phyloP scores from a whole-genome alignment of 1,140 invertebrate genomes.

The Drosophila tani region DNA sequence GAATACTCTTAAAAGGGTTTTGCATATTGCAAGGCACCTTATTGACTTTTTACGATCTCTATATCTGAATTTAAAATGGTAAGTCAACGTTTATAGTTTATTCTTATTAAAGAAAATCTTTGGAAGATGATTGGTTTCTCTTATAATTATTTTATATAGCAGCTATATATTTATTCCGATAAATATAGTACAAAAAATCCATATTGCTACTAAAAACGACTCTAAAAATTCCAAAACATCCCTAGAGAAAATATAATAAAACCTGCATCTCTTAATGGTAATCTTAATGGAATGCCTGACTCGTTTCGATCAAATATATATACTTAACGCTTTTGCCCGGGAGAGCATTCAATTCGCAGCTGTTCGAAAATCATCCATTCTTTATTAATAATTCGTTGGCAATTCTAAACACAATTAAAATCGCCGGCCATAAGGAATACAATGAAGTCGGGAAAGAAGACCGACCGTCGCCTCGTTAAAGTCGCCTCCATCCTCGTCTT shows the following conservation, averaged over 20 bases:
- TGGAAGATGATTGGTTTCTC: too few relatives aligned
- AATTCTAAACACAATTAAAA: conserved; percentile 76
- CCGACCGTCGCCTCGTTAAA: conserved; percentile 70
- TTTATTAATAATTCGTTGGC: conserved; percentile 49
- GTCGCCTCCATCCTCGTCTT: conserved; percentile 30
- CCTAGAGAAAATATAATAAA: too few relatives aligned
- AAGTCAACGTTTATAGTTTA: too few relatives aligned
- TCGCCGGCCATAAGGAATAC: conserved; percentile 51
- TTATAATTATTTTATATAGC: too few relatives aligned
- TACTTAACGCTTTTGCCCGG: too few relatives aligned
- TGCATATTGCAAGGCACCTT: too few relatives aligned
- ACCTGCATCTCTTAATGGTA: neutral
- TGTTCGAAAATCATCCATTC: conserved; percentile 11
- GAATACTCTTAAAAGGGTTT: conserved; percentile 10
- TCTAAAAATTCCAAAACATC: neutral
- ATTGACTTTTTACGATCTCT: neutral
- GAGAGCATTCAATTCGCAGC: conserved; percentile 19
- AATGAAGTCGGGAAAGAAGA: conserved; percentile 56
- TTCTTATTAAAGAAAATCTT: too few relatives aligned
- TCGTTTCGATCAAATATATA: neutral
- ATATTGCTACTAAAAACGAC: too few relatives aligned
- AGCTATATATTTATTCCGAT: too few relatives aligned
- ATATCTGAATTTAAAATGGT: too few relatives aligned
- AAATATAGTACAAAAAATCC: too few relatives aligned
- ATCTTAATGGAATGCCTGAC: too few relatives aligned